phyloP scores from a whole-genome alignment of 2,113 vertebrate genomes.

The Microcebus lehilahytsara region DNA sequence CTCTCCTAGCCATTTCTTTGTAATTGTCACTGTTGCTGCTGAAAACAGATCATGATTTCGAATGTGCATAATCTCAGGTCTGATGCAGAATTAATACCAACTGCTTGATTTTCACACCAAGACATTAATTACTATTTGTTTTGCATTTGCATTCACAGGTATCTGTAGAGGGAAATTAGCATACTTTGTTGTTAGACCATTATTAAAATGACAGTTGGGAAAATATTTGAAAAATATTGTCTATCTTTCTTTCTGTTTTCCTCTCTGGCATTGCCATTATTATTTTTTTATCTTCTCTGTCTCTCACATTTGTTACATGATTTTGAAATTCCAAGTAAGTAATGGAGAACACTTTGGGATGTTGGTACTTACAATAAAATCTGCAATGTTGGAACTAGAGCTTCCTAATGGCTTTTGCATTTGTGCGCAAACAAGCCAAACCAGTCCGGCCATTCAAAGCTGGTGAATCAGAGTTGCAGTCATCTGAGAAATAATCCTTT shows the following conservation, averaged over 20 bases:
- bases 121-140: constrained; percentile 79
- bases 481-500: background rate
- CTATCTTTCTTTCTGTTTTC: constrained; percentile 60
- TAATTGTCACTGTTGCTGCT: constrained; percentile 62
- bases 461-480: constrained; percentile 51
- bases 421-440: constrained; percentile 32
- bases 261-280: background rate
- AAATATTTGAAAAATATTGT: constrained; percentile 80
- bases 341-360: background rate
- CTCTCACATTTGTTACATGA: background rate
- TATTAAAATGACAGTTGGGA: constrained; percentile 76
- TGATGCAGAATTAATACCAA: constrained; percentile 74
- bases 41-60: constrained; percentile 62
- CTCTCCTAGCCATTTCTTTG: background rate
- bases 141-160: constrained; percentile 76
- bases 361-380: background rate
- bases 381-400: background rate
- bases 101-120: constrained; percentile 74
- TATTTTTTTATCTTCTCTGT: constrained; percentile 22
- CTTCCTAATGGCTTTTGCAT: background rate
- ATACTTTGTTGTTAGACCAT: constrained; percentile 72
- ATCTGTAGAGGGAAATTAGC: constrained; percentile 71
- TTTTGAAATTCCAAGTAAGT: constrained; percentile 26
- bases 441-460: background rate
- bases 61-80: constrained; percentile 68